These are phyloP conservation scores for Thera britannica DNA, from an alignment of 2,888 invertebrate genomes.

Conservation along the genomic window DNA sequence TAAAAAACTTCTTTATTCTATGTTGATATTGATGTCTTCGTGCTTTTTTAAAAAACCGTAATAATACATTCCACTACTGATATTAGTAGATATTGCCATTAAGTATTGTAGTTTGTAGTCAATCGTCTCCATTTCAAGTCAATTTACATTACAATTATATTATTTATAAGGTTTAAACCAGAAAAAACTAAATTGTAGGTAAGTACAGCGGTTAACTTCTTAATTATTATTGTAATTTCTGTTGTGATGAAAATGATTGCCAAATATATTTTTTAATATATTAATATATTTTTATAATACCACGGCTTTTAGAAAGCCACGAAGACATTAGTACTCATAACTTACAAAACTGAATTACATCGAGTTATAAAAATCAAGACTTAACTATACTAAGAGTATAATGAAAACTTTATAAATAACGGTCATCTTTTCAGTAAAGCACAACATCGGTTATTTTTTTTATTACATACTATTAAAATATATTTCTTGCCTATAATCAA, in stretches of 20 bases:
- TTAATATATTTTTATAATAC: background rate
- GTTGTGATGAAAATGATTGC: too few species aligned
- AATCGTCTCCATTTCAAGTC: background rate
- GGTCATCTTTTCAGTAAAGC: background rate
- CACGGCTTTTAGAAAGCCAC: background rate
- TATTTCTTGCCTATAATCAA: background rate
- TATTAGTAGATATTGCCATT: too few species aligned
- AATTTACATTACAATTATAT: background rate
- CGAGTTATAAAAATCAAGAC: background rate
- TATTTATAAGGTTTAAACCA: too few species aligned
- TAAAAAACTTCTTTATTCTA: constrained; percentile 11
- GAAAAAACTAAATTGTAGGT: too few species aligned
- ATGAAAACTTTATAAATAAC: background rate
- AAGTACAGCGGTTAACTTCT: too few species aligned
- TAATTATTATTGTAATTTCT: too few species aligned
- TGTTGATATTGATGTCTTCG: background rate
- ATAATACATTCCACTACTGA: background rate
- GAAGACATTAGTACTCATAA: background rate
- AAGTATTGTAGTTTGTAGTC: background rate
- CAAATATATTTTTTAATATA: too few species aligned
- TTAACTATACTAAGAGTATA: background rate
- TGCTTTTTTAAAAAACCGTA: background rate
- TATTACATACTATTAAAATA: background rate
- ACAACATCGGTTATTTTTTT: background rate
- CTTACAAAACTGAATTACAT: constrained; percentile 2